Percentiles rank a stretch among this genome's conserved stretches.
phyloP scores from a whole-genome alignment of 2,888 invertebrate genomes.

The Gandaritis pyraliata region DNA sequence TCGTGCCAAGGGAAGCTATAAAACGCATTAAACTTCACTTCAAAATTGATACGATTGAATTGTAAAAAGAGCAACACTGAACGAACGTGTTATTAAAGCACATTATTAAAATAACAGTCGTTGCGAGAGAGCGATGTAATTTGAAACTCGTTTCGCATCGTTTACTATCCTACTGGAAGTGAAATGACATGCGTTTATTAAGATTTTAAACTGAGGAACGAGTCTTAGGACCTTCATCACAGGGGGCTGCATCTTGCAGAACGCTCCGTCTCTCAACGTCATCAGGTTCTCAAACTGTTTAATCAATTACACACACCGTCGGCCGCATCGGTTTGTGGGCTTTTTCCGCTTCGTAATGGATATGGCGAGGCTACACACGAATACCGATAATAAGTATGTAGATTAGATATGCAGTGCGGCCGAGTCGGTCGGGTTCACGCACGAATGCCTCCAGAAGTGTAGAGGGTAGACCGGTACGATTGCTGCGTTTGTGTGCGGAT shows the following conservation, averaged over 20 bases:
- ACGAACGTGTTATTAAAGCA: slow-evolving; percentile 58
- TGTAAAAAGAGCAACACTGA: slow-evolving; percentile 53
- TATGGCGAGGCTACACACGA: slow-evolving; percentile 61
- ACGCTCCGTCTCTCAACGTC: slow-evolving; percentile 48
- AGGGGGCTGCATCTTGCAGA: slow-evolving; percentile 10
- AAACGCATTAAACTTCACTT: slow-evolving; percentile 48
- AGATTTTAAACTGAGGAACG: slow-evolving; percentile 59
- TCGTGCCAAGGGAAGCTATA: slow-evolving; percentile 56
- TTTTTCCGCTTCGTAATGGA: slow-evolving; percentile 79
- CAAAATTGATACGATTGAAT: slow-evolving; percentile 50
- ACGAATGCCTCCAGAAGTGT: slow-evolving; percentile 72
- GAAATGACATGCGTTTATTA: slow-evolving; percentile 62
- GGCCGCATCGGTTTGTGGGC: slow-evolving; percentile 65
- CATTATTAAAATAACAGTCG: slow-evolving; percentile 54
- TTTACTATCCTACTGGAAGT: slow-evolving; percentile 45
- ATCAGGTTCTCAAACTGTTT: slow-evolving; percentile 73
- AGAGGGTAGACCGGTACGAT: slow-evolving; percentile 54
- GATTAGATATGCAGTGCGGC: slow-evolving; percentile 38
- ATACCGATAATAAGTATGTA: slow-evolving; percentile 64
- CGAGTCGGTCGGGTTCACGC: slow-evolving; percentile 67
- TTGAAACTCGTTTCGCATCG: slow-evolving; percentile 50
- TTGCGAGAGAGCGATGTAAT: slow-evolving; percentile 43
- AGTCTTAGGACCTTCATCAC: slow-evolving; percentile 37
- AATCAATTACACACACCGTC: slow-evolving; percentile 79
- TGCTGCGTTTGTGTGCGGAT: slow-evolving; percentile 57